phyloP scores from a whole-genome alignment of 30 jellyfish, hydroid and myxozoan species.

The Chironex yamaguchii region DNA sequence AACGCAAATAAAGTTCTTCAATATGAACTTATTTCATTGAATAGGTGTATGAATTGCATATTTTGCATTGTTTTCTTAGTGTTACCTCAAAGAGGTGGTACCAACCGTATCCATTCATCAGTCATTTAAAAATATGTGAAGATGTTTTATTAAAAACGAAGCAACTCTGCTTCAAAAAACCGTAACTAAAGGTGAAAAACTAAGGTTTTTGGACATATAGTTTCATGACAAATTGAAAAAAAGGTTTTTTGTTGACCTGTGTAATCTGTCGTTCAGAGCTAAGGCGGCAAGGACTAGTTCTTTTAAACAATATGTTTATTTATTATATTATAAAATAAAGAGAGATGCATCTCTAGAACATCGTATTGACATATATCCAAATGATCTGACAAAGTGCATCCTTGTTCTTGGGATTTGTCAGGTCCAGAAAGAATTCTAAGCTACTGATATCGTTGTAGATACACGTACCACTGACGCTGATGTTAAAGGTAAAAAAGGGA shows the following conservation, averaged over 20 bases:
- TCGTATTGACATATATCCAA: no score
- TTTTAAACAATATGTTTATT: no score
- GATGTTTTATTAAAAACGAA: background rate
- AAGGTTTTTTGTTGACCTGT: background rate
- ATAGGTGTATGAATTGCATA: background rate
- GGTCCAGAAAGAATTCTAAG: no score
- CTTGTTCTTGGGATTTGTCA: no score
- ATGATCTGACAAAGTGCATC: no score
- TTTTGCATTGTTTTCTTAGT: background rate
- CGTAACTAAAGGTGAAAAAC: background rate
- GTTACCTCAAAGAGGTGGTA: background rate
- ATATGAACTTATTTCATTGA: background rate
- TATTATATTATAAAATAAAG: no score
- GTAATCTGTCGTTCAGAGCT: no score
- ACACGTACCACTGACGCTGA: no score
- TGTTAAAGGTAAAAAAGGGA: no score
- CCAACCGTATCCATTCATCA: background rate
- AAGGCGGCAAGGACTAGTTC: no score
- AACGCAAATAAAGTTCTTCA: background rate
- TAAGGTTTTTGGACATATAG: background rate
- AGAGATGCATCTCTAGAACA: no score
- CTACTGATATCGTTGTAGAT: no score
- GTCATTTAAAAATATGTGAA: background rate
- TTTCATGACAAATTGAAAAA: background rate
- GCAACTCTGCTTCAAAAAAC: background rate